Conservation (phyloP, 2,797 vertebrate genomes). For the Chaetodon trifasciatus region DNA sequence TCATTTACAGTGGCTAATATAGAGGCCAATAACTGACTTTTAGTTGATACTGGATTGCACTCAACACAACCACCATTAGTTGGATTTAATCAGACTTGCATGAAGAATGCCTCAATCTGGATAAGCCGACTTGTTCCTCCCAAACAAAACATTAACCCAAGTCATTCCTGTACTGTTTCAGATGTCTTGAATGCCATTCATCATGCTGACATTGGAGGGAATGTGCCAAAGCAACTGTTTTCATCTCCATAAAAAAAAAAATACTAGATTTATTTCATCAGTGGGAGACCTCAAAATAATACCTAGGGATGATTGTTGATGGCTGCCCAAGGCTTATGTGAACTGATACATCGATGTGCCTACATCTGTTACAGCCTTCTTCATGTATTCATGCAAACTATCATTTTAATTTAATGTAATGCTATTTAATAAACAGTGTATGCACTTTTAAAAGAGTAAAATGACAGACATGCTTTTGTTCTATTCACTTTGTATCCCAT, state of each 20-base stretch:
- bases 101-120: slow-evolving; percentile 54
- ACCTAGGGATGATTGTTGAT: slow-evolving; percentile 83
- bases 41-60: slow-evolving; percentile 44
- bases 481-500: slow-evolving; percentile 75
- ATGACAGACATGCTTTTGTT: slow-evolving; percentile 80
- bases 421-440: slow-evolving; percentile 91
- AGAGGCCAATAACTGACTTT: slow-evolving; percentile 35
- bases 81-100: slow-evolving; percentile 57
- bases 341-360: slow-evolving; percentile 93
- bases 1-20: slow-evolving; percentile 32
- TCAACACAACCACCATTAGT: slow-evolving; percentile 54
- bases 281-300: slow-evolving; percentile 69
- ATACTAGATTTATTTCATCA: slow-evolving; percentile 39
- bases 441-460: slow-evolving; percentile 87
- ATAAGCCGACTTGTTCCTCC: slow-evolving; percentile 47
- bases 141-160: slow-evolving; percentile 65
- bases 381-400: slow-evolving; percentile 89
- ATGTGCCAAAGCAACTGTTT: slow-evolving; percentile 88
- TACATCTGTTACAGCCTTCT: slow-evolving; percentile 93
- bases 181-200: slow-evolving; percentile 79
- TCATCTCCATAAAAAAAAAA: slow-evolving; percentile 67
- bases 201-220: slow-evolving; percentile 79
- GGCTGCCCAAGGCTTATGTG: slow-evolving; percentile 78
- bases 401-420: slow-evolving; percentile 93
- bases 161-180: slow-evolving; percentile 78